Evolutionary conservation across 2,113 vertebrate species (phyloP), one percentile per base, ranked within the genome.

Genomic region (Lagopus leucura): DNA sequence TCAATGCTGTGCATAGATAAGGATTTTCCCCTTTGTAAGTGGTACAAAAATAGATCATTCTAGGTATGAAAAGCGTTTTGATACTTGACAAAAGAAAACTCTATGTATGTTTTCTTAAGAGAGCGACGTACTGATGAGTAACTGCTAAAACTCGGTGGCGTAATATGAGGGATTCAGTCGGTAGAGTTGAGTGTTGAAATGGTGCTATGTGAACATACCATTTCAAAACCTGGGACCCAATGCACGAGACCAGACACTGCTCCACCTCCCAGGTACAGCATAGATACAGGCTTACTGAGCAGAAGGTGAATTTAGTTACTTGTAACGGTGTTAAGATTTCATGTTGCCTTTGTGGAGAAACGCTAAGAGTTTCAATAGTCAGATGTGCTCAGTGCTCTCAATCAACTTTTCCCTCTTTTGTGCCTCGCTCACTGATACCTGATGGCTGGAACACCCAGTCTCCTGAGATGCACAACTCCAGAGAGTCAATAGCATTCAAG

Each of bases 381-480:
- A 70, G 83, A 54, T 34, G 6, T 2, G 32, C 82, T 91, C 76
- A 52, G 69, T 84, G 87, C 80, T 77, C 74, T 55, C 93, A 79
- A 13, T 13, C 87, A 72, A 79, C 66, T 80, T 83, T 66, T 82
- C 92, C 88, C 92, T 88, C 74, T 16, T 43, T n/a, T 40, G 89
- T 92, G 88, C 88, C 95, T 94, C 93, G 4, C 63, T 81, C 9
- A 25, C 75, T 71, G 90, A 17, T 47, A 77, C 3, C 69, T 38
- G 75, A 30, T 78, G 48, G 55, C 50, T 54, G 12, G 2, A 54
- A 88, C 40, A 2, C 77, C 92, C 79, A 64, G 36, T 82, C 42
- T 69, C 66, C 78, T 42, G 58, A 47, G 78, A 82, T 81, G 42
- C 43, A 15, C 60, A 47, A 0, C 60, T 89, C 55, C 50, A 42